Evolutionary conservation across 2,113 vertebrate species (phyloP), one percentile per base, ranked within the genome.

Genomic region (Ceyx melanurus): DNA sequence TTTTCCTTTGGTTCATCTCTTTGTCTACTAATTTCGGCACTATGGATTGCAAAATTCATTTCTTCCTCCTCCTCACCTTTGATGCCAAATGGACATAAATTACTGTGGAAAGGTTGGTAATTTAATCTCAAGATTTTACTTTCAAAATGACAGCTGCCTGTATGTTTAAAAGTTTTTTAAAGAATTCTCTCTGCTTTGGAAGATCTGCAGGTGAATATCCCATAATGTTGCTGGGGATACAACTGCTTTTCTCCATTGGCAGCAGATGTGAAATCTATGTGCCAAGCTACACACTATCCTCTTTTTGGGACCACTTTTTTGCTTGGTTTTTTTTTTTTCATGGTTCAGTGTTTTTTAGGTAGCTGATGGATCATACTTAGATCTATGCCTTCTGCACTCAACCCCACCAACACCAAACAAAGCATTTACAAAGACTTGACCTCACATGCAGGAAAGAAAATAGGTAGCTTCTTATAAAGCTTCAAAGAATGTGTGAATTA

Each of bases 361-460:
- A 61, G 50, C 16, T 70, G 26, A 57, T 92, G 73, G 53, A 86
- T 72, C 31, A 54, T 67, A 64, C 23, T 48, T 16, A 50, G 10
- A 17, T 18, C 29, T 81, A 45, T 53, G 35, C 21, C 70, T 86
- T 83, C 50, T 57, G 68, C 43, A 86, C 15, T 33, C 37, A 60
- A 35, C 13, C 40, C 8, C 1, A 4, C 19, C 9, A 2, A 64
- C 43, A 65, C 5, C 45, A 81, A 78, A 43, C 53, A 46, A 37
- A 37, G 70, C 50, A 28, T 53, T 84, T 65, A 65, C 31, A 40
- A 70, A 76, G 56, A 64, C 16, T 29, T 74, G 40, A 71, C 40
- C 12, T 77, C 73, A 61, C 0, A 0, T 8, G 53, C 0, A 0
- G 40, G 35, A 61, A 13, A 2, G 2, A 78, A 90, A 84, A 43